Conservation (phyloP, 2,113 vertebrate genomes). For the Phaetusa simplex region DNA sequence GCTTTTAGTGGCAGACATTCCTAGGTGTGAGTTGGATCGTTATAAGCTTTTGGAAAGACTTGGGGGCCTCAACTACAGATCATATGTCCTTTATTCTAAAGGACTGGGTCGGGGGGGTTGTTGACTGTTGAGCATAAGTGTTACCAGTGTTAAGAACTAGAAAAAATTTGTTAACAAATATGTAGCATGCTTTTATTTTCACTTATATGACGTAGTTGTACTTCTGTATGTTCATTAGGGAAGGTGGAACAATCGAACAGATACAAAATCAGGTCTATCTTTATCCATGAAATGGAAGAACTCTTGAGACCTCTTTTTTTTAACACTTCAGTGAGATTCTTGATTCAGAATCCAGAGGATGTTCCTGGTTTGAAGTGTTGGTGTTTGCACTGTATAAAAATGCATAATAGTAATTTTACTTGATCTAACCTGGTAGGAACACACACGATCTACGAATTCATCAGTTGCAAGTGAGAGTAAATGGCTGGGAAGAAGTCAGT, state of each 20-base stretch:
- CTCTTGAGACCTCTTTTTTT: background rate
- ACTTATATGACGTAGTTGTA: background rate
- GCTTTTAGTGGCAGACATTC: background rate
- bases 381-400: background rate
- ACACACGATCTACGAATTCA: conserved; percentile 96
- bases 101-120: rapidly evolving
- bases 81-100: background rate
- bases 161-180: background rate
- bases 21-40: background rate
- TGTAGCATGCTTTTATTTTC: background rate
- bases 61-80: background rate
- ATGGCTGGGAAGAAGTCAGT: conserved; percentile 97
- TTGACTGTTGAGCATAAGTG: background rate
- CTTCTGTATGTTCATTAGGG: background rate
- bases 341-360: background rate
- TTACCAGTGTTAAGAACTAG: background rate
- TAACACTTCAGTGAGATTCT: background rate
- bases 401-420: background rate
- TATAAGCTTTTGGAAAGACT: background rate
- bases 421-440: conserved; percentile 76
- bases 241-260: background rate
- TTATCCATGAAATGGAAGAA: background rate
- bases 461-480: conserved; percentile 92
- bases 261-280: background rate
- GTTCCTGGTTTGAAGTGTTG: background rate